Conservation (phyloP, 2,113 vertebrate genomes). For the Cranoglanis bouderius region DNA sequence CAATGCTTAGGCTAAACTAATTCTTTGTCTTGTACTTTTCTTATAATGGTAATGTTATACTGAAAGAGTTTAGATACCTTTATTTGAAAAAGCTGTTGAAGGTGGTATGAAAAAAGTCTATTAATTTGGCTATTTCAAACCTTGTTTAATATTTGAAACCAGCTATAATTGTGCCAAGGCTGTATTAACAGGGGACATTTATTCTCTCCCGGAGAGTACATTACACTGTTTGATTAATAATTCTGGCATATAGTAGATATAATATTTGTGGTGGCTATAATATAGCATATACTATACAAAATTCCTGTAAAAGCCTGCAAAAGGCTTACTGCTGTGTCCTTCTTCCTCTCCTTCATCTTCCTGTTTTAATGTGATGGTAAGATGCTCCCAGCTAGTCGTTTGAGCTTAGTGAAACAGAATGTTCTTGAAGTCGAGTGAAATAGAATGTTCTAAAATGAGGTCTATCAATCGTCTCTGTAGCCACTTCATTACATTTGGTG, state of each 20-base stretch:
- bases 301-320: not conserved
- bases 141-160: not conserved
- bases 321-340: not conserved
- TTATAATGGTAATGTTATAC: not conserved
- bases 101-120: not conserved
- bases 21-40: not conserved
- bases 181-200: not conserved
- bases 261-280: slow-evolving; percentile 14
- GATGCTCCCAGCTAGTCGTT: slow-evolving; percentile 60
- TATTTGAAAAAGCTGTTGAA: slow-evolving; percentile 3
- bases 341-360: slow-evolving; percentile 35
- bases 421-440: slow-evolving; percentile 63
- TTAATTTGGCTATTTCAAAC: slow-evolving; percentile 2
- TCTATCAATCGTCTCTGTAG: slow-evolving; percentile 66
- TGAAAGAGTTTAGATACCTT: not conserved
- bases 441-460: slow-evolving; percentile 69
- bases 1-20: not conserved
- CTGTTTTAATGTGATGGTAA: slow-evolving; percentile 62
- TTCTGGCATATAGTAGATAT: not conserved
- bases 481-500: slow-evolving; percentile 56
- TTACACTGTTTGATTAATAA: not conserved
- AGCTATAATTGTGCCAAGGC: slow-evolving; percentile 16
- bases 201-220: not conserved
- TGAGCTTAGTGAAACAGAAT: slow-evolving; percentile 45
- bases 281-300: slow-evolving; percentile 7